phyloP scores from a whole-genome alignment of 2,113 vertebrate species.

The Bos javanicus region DNA sequence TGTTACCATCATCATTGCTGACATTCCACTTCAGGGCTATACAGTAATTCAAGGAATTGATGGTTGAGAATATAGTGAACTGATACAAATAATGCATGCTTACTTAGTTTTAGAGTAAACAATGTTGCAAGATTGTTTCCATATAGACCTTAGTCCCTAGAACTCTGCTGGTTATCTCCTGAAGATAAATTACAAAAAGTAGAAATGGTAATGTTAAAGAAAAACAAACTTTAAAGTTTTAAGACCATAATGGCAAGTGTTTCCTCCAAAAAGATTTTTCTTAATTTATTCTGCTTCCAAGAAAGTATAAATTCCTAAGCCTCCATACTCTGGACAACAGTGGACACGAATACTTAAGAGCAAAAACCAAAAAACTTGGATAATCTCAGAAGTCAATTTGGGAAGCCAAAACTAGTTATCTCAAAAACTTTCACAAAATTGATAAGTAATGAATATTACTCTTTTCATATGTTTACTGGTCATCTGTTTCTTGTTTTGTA shows the following conservation, averaged over 20 bases:
- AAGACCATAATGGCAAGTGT: background rate
- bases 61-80: background rate
- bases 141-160: background rate
- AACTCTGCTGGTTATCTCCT: background rate
- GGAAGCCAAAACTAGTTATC: background rate
- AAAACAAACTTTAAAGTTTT: background rate
- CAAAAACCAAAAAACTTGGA: background rate
- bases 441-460: background rate
- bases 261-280: background rate
- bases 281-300: background rate
- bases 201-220: background rate
- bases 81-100: background rate
- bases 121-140: background rate
- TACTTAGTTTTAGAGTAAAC: background rate
- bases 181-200: background rate
- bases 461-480: background rate
- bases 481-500: background rate
- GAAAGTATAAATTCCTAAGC: background rate
- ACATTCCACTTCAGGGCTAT: background rate
- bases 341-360: background rate
- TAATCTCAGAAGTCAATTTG: background rate
- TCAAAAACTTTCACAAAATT: background rate
- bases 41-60: background rate
- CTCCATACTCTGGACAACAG: background rate
- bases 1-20: too few relatives aligned